These are phyloP conservation scores for Panulirus ornatus DNA, from an alignment of 1,140 invertebrate species.

Conservation along the genomic window DNA sequence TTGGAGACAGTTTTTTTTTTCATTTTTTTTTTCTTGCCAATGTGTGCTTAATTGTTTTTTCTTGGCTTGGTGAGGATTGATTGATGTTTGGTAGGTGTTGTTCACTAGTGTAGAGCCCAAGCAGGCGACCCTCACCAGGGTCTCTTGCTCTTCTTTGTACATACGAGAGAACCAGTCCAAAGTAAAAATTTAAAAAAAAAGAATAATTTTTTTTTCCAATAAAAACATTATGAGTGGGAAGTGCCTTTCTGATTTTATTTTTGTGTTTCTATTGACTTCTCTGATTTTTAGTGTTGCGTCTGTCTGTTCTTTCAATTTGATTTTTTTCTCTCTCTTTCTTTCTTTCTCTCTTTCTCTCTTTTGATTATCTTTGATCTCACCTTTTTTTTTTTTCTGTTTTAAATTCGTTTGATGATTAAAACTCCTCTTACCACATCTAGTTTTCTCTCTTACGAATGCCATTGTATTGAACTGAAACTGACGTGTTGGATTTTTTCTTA, in stretches of 20 bases:
- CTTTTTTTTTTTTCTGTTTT: not conserved
- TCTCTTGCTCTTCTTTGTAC: slow-evolving; percentile 1
- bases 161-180: not conserved
- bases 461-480: not conserved
- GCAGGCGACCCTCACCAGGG: not conserved
- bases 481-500: no score
- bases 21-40: slow-evolving; percentile 38
- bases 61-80: slow-evolving; percentile 38
- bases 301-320: not conserved
- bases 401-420: not conserved
- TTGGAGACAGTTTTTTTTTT: slow-evolving; percentile 34
- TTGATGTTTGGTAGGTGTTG: slow-evolving; percentile 36
- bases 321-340: not conserved
- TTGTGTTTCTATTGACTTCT: slow-evolving; percentile 14
- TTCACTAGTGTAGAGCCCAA: slow-evolving; percentile 41
- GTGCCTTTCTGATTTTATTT: no score
- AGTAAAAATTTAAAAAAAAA: no score
- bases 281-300: not conserved
- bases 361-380: slow-evolving; percentile 13
- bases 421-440: not conserved
- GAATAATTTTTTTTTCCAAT: no score
- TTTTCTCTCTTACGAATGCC: not conserved
- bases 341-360: no score
- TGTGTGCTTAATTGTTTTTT: slow-evolving; percentile 43
- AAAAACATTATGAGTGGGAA: not conserved